Percentiles rank a stretch among this genome's conserved stretches.
Evolutionary conservation across 2,113 vertebrate species (phyloP).

Genomic region (Phrynosoma blainvillii): DNA sequence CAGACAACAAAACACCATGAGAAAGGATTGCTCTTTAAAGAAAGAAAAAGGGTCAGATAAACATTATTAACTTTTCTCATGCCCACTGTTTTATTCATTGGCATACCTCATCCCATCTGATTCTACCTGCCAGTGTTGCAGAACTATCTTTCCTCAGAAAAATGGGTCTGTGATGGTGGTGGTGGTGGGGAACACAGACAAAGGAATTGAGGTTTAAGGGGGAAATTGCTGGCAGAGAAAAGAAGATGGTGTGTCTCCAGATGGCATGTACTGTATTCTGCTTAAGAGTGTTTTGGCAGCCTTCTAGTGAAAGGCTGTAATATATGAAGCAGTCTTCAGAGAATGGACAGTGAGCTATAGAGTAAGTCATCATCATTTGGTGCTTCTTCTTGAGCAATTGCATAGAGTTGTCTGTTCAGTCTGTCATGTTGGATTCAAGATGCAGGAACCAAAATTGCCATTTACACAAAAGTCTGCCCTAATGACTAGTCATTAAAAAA

Average conservation of each 20-base stretch:
- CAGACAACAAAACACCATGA: no score
- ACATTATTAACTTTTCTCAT: background rate
- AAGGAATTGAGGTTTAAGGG: background rate
- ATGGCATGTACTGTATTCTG: background rate
- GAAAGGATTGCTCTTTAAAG: no score
- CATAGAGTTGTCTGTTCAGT: background rate
- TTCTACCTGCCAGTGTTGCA: background rate
- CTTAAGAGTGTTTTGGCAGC: background rate
- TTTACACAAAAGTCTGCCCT: constrained; percentile 31
- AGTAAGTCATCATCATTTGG: constrained; percentile 15
- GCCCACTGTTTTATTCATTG: background rate
- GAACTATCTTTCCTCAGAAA: background rate
- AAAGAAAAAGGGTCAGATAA: background rate
- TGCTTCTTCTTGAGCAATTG: constrained; percentile 2
- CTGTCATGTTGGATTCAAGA: background rate
- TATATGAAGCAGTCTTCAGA: background rate
- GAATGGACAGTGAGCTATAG: background rate
- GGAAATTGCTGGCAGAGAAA: background rate
- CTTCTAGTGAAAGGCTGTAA: background rate
- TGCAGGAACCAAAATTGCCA: background rate
- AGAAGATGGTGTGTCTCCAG: background rate
- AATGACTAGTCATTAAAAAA: constrained; percentile 15
- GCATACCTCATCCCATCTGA: background rate
- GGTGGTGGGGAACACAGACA: background rate
- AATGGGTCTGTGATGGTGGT: background rate